Conservation (phyloP, 2,888 invertebrate genomes). For the Hypolimnas misippus region DNA sequence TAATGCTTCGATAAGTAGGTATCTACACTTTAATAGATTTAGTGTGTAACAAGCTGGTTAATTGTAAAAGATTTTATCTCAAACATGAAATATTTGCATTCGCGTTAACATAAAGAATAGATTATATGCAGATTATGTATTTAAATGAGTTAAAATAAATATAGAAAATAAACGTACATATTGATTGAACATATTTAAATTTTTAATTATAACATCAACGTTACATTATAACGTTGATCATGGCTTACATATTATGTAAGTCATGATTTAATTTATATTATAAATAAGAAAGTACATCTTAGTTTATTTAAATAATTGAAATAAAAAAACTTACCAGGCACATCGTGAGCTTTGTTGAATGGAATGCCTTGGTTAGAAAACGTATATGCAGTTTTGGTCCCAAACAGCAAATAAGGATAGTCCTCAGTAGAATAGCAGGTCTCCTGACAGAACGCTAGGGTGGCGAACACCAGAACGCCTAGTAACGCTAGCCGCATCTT, state of each 20-base stretch:
- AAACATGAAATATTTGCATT: no score
- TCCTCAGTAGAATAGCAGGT: constrained; percentile 85
- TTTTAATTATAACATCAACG: no score
- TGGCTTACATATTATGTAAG: no score
- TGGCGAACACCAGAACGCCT: constrained; percentile 49
- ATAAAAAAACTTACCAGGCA: constrained; percentile 84
- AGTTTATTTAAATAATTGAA: neutral
- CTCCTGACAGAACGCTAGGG: constrained; percentile 68
- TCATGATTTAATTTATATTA: no score
- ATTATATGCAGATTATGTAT: neutral
- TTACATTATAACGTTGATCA: no score
- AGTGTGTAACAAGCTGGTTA: no score
- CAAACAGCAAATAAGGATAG: constrained; percentile 87
- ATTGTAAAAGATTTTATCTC: constrained; percentile 13
- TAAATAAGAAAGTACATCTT: no score
- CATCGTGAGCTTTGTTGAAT: constrained; percentile 82
- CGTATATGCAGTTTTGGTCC: constrained; percentile 90
- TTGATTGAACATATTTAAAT: no score
- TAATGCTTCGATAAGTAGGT: no score
- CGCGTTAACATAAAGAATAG: neutral
- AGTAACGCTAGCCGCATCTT: constrained; percentile 54
- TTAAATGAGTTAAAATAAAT: neutral
- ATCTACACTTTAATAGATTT: no score
- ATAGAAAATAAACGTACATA: neutral
- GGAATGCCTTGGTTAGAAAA: constrained; percentile 84